These are phyloP conservation scores for Zosterops lateralis DNA, from an alignment of 2,113 vertebrate genomes.

Conservation along the genomic window DNA sequence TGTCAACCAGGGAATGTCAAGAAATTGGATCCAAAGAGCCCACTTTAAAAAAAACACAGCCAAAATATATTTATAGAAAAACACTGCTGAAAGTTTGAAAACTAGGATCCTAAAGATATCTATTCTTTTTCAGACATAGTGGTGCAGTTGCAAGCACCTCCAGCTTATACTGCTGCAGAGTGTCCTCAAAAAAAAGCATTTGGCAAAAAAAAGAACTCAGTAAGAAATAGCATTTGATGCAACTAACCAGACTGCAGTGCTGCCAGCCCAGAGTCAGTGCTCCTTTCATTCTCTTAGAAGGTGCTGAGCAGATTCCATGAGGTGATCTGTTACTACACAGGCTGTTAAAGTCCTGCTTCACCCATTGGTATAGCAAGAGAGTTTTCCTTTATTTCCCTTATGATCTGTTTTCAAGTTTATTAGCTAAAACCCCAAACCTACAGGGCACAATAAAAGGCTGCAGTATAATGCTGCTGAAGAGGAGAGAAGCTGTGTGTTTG, in stretches of 20 bases:
- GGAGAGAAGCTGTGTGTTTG: background rate
- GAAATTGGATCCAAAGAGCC: constrained; percentile 4
- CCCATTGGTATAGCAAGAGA: background rate
- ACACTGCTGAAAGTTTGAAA: constrained; percentile 8
- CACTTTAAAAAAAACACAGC: constrained; percentile 9
- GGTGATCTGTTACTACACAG: background rate
- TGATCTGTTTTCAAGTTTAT: constrained; percentile 11
- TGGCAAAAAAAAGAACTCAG: background rate
- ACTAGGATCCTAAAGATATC: background rate
- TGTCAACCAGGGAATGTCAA: constrained; percentile 44
- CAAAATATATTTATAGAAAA: constrained; percentile 59
- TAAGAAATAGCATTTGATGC: background rate
- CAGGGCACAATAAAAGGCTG: background rate
- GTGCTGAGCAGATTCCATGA: background rate
- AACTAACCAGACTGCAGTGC: background rate
- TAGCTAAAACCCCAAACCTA: background rate
- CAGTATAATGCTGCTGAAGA: background rate
- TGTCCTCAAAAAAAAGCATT: background rate
- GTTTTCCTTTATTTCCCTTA: constrained; percentile 6
- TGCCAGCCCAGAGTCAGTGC: background rate
- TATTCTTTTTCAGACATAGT: background rate
- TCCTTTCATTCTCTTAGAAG: background rate
- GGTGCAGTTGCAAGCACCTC: background rate
- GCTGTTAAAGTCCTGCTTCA: background rate
- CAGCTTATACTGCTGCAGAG: background rate